phyloP scores from a whole-genome alignment of 2,888 invertebrate species.

The Drosophila gaucha region DNA sequence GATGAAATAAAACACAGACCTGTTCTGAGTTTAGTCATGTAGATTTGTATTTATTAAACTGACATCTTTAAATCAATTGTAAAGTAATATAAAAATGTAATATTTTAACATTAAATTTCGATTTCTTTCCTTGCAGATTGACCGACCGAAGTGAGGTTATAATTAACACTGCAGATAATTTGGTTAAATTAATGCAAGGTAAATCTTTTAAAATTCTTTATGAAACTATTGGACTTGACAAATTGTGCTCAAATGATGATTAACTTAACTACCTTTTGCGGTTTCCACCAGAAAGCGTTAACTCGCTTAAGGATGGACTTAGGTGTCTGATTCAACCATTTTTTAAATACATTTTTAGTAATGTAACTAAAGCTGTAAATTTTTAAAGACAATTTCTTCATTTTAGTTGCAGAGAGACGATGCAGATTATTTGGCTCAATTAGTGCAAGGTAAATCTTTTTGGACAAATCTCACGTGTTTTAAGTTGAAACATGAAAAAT shows the following conservation, averaged over 20 bases:
- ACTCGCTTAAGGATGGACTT: conserved; percentile 81
- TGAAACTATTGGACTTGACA: conserved; percentile 5
- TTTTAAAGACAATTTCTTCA: neutral
- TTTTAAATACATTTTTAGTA: too few species aligned
- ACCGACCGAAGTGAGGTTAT: conserved; percentile 33
- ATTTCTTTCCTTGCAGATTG: conserved; percentile 16
- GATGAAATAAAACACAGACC: conserved; percentile 41
- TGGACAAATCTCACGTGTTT: too few species aligned
- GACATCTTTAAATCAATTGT: too few species aligned
- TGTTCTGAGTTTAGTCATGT: conserved; percentile 35
- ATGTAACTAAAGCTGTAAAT: too few species aligned
- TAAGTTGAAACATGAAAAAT: neutral
- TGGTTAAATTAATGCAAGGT: conserved; percentile 14
- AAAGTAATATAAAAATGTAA: neutral
- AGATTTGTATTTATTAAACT: conserved; percentile 32
- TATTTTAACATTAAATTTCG: neutral
- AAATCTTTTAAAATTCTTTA: conserved; percentile 5
- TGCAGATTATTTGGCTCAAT: neutral
- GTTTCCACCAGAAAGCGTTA: conserved; percentile 85
- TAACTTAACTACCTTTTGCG: conserved; percentile 84
- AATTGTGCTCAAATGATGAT: conserved; percentile 80
- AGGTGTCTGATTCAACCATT: conserved; percentile 81
- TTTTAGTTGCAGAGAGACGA: conserved; percentile 16
- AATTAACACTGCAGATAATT: neutral
- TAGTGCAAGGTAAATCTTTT: conserved; percentile 27